Percentiles rank a stretch among this genome's conserved stretches.
Conservation (phyloP, 2,888 invertebrate genomes). For the Tipula helvola region DNA sequence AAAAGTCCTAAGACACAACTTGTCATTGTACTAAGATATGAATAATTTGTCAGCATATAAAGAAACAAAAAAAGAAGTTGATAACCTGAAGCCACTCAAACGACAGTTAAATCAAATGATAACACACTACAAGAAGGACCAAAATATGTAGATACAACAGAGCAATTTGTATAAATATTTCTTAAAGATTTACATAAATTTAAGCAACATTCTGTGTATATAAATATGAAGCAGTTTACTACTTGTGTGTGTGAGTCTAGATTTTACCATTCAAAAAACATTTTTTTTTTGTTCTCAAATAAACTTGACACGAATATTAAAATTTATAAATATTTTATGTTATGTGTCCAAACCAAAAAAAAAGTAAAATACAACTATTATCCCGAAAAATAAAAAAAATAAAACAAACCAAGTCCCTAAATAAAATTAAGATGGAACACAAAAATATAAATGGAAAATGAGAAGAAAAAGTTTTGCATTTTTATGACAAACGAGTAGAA, state of each 20-base stretch:
- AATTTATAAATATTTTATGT: conserved; percentile 4
- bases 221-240: not conserved
- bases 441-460: no score
- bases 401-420: not conserved
- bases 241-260: not conserved
- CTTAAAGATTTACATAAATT: not conserved
- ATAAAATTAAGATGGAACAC: not conserved
- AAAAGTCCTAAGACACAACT: not conserved
- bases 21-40: not conserved
- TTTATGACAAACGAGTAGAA: not conserved
- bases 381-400: not conserved
- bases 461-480: not conserved
- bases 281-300: not conserved
- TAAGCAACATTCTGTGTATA: not conserved
- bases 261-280: not conserved
- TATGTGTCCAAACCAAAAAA: not conserved
- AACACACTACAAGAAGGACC: not conserved
- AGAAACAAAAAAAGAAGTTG: not conserved
- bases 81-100: not conserved
- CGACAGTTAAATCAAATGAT: conserved; percentile 4
- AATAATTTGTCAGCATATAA: not conserved
- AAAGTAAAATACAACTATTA: not conserved
- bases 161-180: not conserved
- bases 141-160: not conserved
- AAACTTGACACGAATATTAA: not conserved